A percentile compares a stretch with the other conserved stretches of the same genome.
phyloP scores from a whole-genome alignment of 2,113 vertebrate species.

The Murina feae region DNA sequence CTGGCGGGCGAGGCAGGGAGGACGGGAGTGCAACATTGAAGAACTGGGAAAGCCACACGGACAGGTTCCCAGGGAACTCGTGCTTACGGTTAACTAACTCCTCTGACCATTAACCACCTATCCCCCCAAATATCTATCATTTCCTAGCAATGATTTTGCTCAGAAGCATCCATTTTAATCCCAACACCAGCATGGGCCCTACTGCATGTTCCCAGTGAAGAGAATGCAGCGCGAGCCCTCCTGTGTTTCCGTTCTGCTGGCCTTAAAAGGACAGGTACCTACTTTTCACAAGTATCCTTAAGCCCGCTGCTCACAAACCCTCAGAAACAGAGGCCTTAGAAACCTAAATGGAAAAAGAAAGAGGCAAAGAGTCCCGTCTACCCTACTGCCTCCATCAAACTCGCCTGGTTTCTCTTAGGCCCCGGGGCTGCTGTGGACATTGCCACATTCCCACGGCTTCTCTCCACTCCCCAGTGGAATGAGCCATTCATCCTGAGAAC shows the following conservation, averaged over 20 bases:
- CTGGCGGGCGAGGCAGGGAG: fast-evolving
- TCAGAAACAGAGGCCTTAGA: not conserved
- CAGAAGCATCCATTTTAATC: not conserved
- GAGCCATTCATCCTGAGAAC: constrained; percentile 15
- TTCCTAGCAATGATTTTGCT: not conserved
- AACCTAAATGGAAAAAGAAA: not conserved
- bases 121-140: not conserved
- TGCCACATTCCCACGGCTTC: not conserved
- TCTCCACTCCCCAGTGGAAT: not conserved
- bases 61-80: not conserved
- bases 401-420: not conserved
- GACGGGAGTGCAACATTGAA: not conserved
- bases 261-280: not conserved
- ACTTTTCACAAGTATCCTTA: not conserved
- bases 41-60: fast-evolving
- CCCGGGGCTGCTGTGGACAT: too few relatives aligned
- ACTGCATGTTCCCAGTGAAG: not conserved
- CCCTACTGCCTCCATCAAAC: not conserved
- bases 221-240: not conserved
- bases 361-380: not conserved
- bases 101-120: not conserved
- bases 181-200: not conserved
- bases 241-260: not conserved
- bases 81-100: not conserved
- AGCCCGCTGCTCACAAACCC: not conserved